Evolutionary conservation across 2,888 invertebrate genomes (phyloP).

Genomic region (Callyntrura guangdongensis): DNA sequence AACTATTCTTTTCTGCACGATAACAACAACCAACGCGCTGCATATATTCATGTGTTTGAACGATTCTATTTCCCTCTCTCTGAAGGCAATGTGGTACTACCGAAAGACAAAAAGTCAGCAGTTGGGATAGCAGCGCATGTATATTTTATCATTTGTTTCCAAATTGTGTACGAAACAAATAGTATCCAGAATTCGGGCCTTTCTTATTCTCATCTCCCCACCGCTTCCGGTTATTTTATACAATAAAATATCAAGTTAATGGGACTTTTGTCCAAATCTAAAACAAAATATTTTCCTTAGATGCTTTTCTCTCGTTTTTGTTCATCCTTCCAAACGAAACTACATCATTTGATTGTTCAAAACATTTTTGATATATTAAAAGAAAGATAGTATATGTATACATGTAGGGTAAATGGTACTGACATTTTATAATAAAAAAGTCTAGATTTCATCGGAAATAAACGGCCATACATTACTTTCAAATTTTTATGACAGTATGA

Average conservation of each 20-base stretch:
- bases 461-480: neutral
- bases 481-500: neutral
- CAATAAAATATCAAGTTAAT: neutral
- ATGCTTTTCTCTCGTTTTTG: neutral
- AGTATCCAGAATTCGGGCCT: neutral
- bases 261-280: neutral
- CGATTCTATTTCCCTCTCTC: neutral
- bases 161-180: neutral
- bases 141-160: constrained; percentile 13
- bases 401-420: too few relatives aligned
- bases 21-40: neutral
- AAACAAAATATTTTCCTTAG: neutral
- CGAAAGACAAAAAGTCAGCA: neutral
- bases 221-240: neutral
- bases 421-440: too few relatives aligned
- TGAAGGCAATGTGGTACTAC: neutral
- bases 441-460: too few relatives aligned
- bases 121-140: constrained; percentile 13
- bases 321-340: neutral
- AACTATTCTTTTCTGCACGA: too few relatives aligned
- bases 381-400: too few relatives aligned
- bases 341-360: too few relatives aligned
- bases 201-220: neutral
- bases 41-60: neutral
- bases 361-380: too few relatives aligned